Evolutionary conservation across 1,140 invertebrate genomes (phyloP), one percentile per base, ranked within the genome.

Genomic region (Macrocentrus cingulum): DNA sequence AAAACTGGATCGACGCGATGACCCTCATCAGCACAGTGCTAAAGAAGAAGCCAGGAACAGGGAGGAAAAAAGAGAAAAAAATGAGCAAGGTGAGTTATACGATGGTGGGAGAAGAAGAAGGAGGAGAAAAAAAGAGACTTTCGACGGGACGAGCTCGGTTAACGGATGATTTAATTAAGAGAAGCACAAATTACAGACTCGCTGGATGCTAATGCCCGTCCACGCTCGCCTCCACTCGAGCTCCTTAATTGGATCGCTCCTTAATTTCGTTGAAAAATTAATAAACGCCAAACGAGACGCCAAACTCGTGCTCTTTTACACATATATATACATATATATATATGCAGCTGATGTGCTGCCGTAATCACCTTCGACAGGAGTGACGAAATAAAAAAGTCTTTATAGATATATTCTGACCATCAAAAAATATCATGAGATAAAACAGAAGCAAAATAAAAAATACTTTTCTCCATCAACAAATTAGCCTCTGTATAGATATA

Each of bases 161-260:
- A 78, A 78, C 78, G 74, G 77, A 80, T 79, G 78, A 80, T 79
- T 77, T 80, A 80, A 80, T 80, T 80, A 80, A 80, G 76, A 79
- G 72, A 71, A 71, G 75, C 78, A 80, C 76, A 80, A 79, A 80
- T 79, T 80, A 80, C 78, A 74, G 75, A 74, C 70, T 73, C 75
- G 74, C 65, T 70, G 65, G 67, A 79, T 77, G 75, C 74, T 79
- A 77, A 79, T 78, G 76, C 68, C 64, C 69, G 66, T 71, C 65
- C 68, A 70, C 66, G 67, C 67, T 70, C 69, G 70, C 68, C 74
- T 76, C 70, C 57, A 56, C 62, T 64, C 59, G 65, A 69, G 69
- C 69, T 67, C 66, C 70, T 77, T 79, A 79, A 80, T 79, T 78
- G 77, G 72, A 74, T 70, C 61, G 56, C 39, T 59, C 51, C 50